A percentile compares a stretch with the other conserved stretches of the same genome.
phyloP scores from a whole-genome alignment of 1,140 invertebrate genomes.

The Bacillus rossius region DNA sequence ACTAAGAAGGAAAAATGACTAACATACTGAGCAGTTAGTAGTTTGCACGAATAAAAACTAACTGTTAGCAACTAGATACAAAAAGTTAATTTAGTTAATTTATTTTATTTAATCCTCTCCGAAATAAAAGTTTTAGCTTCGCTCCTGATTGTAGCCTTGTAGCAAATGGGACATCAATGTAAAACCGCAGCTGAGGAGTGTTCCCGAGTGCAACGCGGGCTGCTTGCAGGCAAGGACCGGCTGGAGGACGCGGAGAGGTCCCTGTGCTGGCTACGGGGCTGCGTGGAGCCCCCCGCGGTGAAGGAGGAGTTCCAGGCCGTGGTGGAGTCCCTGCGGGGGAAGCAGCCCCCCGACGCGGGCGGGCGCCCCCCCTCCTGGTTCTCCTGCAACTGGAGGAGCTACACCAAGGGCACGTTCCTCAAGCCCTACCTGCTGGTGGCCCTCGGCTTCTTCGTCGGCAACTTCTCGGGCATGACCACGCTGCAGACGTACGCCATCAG shows the following conservation, averaged over 20 bases:
- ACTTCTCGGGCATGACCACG: constrained; percentile 65
- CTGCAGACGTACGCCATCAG: constrained; percentile 65
- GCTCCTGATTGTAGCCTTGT: too few species aligned
- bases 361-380: neutral
- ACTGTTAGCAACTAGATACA: too few species aligned
- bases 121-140: too few species aligned
- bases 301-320: constrained; percentile 27
- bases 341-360: neutral
- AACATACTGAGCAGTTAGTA: too few species aligned
- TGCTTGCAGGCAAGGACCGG: constrained; percentile 32
- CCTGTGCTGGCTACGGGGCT: constrained; percentile 60
- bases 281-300: constrained; percentile 48
- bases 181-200: too few species aligned
- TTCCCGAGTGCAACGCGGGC: too few species aligned
- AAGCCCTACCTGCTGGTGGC: constrained; percentile 57
- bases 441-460: constrained; percentile 57
- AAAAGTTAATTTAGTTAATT: too few species aligned
- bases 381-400: constrained; percentile 28
- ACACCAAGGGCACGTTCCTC: constrained; percentile 50
- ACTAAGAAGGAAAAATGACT: too few species aligned
- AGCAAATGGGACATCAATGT: too few species aligned
- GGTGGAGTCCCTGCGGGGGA: neutral
- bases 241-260: constrained; percentile 45
- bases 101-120: too few species aligned
- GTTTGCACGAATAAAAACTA: too few species aligned